phyloP scores from a whole-genome alignment of 2,888 invertebrate genomes.

The Nymphalis urticae region DNA sequence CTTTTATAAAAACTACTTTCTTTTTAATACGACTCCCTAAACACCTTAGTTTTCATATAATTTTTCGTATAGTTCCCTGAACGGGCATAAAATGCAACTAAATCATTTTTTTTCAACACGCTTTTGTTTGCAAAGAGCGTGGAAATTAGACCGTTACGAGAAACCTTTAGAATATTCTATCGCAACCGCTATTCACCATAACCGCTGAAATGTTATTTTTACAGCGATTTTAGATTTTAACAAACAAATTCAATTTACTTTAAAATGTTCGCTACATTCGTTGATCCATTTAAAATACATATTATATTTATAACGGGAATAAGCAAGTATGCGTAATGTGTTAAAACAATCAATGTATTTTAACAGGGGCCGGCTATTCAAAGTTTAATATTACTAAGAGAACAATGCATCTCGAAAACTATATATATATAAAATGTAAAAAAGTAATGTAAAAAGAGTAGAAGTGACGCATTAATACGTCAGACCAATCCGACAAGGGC shows the following conservation, averaged over 20 bases:
- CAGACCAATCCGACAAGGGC: constrained; percentile 58
- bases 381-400: no score
- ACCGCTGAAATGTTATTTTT: constrained; percentile 36
- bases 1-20: constrained; percentile 5
- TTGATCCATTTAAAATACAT: no score
- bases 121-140: constrained; percentile 42
- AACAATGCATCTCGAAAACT: neutral
- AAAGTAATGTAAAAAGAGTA: constrained; percentile 36
- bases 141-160: constrained; percentile 43
- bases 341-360: no score
- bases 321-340: no score
- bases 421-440: neutral
- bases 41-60: constrained; percentile 29
- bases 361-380: no score
- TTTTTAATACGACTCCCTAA: constrained; percentile 14
- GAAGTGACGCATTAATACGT: constrained; percentile 60
- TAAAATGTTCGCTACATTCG: neutral
- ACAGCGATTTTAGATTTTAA: constrained; percentile 28
- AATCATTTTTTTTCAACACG: constrained; percentile 39
- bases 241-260: constrained; percentile 10
- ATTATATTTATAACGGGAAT: no score
- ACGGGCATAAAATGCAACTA: constrained; percentile 39
- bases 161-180: constrained; percentile 42
- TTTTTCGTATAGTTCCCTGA: constrained; percentile 30
- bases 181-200: constrained; percentile 38